Base-by-base conservation (phyloP, 2,113 vertebrate genomes). In the Festucalex cinctus region DNA sequence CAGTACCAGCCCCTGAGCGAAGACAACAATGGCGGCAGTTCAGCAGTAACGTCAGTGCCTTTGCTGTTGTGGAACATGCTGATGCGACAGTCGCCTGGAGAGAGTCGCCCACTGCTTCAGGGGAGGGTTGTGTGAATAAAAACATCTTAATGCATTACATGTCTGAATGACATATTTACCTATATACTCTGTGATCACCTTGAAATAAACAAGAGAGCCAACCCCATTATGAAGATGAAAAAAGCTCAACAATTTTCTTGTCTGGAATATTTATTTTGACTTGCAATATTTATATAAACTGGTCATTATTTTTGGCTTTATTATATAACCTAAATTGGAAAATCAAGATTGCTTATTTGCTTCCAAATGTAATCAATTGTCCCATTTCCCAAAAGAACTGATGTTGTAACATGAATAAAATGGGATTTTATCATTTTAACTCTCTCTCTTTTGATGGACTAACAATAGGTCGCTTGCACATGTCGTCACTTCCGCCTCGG, bases 51-150 rank as follows among this genome's bases (percentile, higher is more conserved):
- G 5, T 87, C 87, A 2, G 85, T 93, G 28, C 92, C 94, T 54
- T 75, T 94, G 77, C 83, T 93, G 69, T 76, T 96, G 76, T 94
- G 92, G 85, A 92, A 83, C 65, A 65, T 93, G 56, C 89, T 95
- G 69, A 90, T 83, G 46, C 80, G 90, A 48, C 87, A 86, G 26
- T 86, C 88, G 17, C 71, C 73, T 12, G 92, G 93, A 5, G 95
- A 98, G 70, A 95, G 85, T 69, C 93, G 93, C 7, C 95, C 95
- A 0, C 90, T 98, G 64, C 93, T 98, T 70, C 91, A 91, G 28
- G 89, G 93, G 46, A 89, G 91, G 46, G 85, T 93, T 64, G 93
- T 94, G 75, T 98, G 82, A 91, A 83, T 58, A 49, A 37, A 68
- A 71, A 48, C 12, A 46, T 5, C 36, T 22, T 12, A 13, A 39